These are phyloP conservation scores for Peromyscus aztecus DNA, from an alignment of 2,797 vertebrate species.

Conservation along the genomic window DNA sequence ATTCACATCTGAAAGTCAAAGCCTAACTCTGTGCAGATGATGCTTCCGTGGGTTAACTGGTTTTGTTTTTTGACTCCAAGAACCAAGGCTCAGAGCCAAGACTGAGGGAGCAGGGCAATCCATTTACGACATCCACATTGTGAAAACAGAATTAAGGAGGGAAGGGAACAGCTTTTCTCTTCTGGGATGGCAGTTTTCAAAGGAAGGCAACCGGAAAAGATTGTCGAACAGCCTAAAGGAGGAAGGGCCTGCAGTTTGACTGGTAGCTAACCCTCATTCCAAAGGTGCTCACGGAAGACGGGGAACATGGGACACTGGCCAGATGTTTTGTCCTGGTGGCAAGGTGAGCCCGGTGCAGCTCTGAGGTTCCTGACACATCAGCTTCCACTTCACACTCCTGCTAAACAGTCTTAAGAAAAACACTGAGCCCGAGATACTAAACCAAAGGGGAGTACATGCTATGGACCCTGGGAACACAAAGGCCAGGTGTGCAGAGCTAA, in stretches of 20 bases:
- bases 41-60: neutral
- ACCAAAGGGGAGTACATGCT: neutral
- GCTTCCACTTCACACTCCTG: neutral
- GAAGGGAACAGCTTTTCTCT: slow-evolving; percentile 31
- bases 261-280: slow-evolving; percentile 39
- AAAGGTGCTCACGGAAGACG: slow-evolving; percentile 2
- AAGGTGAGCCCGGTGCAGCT: neutral
- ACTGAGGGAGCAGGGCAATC: slow-evolving; percentile 1
- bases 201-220: neutral
- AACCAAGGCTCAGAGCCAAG: slow-evolving; percentile 19
- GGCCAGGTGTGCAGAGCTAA: neutral
- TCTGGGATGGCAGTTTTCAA: slow-evolving; percentile 42
- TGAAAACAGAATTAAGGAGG: slow-evolving; percentile 31
- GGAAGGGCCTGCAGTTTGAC: slow-evolving; percentile 49
- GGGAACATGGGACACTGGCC: neutral
- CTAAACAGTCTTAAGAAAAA: neutral
- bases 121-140: slow-evolving; percentile 10
- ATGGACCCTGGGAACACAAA: neutral
- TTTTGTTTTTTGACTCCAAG: slow-evolving; percentile 42
- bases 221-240: slow-evolving; percentile 64
- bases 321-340: neutral
- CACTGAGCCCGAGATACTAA: neutral
- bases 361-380: neutral
- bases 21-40: neutral
- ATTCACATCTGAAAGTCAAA: neutral